Evolutionary conservation across 1,140 invertebrate genomes (phyloP).

Genomic region (Conus ventricosus): DNA sequence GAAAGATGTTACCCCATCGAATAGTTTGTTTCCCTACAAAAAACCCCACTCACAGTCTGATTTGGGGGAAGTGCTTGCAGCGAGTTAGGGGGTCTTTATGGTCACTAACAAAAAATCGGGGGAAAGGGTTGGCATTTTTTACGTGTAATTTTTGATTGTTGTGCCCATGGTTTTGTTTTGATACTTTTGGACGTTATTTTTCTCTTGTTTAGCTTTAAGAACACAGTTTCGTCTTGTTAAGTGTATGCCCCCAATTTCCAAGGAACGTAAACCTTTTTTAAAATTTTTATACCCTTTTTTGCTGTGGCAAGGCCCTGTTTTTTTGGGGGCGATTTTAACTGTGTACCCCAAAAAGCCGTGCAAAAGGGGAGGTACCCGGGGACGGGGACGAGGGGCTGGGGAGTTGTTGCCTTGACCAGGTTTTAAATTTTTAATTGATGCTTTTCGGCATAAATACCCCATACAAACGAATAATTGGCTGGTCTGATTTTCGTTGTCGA

Average conservation of each 20-base stretch:
- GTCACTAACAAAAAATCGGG: background rate
- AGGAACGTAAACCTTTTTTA: conserved; percentile 8
- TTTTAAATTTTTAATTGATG: conserved; percentile 23
- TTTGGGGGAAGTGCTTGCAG: no score
- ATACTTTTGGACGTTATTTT: conserved; percentile 19
- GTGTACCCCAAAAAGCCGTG: background rate
- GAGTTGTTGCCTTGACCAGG: background rate
- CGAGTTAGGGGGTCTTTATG: background rate
- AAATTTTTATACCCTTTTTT: background rate
- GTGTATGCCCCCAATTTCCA: conserved; percentile 27
- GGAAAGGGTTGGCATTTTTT: conserved; percentile 21
- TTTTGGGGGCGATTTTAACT: conserved; percentile 37
- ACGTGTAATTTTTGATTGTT: background rate
- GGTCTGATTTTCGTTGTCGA: background rate
- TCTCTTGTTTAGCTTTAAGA: background rate
- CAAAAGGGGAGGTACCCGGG: background rate
- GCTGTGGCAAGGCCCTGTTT: background rate
- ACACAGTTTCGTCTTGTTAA: background rate
- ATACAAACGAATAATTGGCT: background rate
- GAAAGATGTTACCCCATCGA: background rate
- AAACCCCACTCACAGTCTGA: background rate
- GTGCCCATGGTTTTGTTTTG: background rate
- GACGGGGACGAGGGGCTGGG: background rate
- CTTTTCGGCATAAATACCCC: conserved; percentile 8
- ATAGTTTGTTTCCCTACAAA: no score